A percentile compares a stretch with the other conserved stretches of the same genome.
Evolutionary conservation across 2,888 invertebrate genomes (phyloP).

Genomic region (Altica lythri): DNA sequence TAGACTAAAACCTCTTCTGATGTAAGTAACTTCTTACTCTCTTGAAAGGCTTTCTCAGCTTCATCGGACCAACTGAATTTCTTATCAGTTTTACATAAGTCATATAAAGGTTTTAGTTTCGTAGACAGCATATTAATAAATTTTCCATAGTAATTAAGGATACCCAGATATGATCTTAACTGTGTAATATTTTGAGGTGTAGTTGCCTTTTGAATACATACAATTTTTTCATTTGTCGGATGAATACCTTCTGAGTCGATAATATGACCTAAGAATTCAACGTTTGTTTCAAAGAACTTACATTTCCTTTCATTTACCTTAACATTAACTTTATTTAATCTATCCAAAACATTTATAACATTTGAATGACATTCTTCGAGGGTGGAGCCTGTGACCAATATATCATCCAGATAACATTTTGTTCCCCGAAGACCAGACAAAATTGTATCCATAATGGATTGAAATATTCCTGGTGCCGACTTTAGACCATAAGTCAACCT

Average conservation of each 20-base stretch:
- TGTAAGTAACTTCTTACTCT: too few species aligned
- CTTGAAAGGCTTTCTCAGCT: too few species aligned
- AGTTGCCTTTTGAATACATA: slow-evolving; percentile 19
- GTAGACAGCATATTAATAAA: slow-evolving; percentile 29
- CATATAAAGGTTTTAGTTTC: slow-evolving; percentile 26
- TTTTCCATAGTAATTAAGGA: slow-evolving; percentile 33
- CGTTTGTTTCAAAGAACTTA: too few species aligned
- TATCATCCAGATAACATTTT: slow-evolving; percentile 7
- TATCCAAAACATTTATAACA: background rate
- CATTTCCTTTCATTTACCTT: slow-evolving; percentile 1
- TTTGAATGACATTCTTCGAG: slow-evolving; percentile 1
- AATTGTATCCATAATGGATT: slow-evolving; percentile 11
- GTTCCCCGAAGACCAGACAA: background rate
- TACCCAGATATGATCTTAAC: slow-evolving; percentile 28
- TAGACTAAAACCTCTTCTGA: too few species aligned
- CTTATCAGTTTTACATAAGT: slow-evolving; percentile 19
- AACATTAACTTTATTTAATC: background rate
- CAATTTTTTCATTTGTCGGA: slow-evolving; percentile 20
- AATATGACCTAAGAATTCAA: slow-evolving; percentile 14
- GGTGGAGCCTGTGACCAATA: background rate
- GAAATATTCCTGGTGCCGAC: slow-evolving; percentile 21
- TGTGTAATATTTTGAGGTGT: slow-evolving; percentile 23
- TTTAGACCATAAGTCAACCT: slow-evolving; percentile 14
- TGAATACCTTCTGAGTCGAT: slow-evolving; percentile 18
- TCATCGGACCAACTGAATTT: too few species aligned